These are phyloP conservation scores for Eriocheir sinensis DNA, from an alignment of 1,140 invertebrate species.

Conservation along the genomic window DNA sequence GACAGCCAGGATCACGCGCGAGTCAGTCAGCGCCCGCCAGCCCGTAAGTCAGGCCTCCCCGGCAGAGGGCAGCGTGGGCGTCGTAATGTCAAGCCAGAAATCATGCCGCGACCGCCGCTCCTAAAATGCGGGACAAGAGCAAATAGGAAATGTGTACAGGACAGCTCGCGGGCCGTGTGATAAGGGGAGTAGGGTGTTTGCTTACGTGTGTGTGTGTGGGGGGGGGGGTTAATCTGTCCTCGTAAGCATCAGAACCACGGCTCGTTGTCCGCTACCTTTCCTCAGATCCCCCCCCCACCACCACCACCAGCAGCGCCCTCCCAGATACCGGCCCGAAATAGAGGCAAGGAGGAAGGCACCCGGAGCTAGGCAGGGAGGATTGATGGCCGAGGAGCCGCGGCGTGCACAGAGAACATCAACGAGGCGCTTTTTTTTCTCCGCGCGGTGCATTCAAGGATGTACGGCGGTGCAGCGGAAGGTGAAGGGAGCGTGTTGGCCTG, in stretches of 20 bases:
- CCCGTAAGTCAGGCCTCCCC: background rate
- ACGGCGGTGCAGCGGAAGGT: background rate
- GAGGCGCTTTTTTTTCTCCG: background rate
- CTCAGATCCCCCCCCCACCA: background rate
- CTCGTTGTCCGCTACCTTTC: background rate
- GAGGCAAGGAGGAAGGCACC: background rate
- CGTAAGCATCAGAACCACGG: background rate
- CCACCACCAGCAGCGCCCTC: background rate
- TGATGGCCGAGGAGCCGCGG: background rate
- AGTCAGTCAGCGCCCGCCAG: background rate
- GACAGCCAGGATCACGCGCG: background rate
- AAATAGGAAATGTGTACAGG: background rate
- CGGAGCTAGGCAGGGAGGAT: background rate
- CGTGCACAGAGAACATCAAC: background rate
- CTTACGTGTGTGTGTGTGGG: background rate
- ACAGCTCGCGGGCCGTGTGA: background rate
- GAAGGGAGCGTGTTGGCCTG: background rate
- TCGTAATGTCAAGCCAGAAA: constrained; percentile 12
- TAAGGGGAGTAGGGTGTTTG: constrained; percentile 11
- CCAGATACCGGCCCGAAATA: background rate
- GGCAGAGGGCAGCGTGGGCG: background rate
- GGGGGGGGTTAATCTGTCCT: background rate
- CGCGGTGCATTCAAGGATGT: background rate
- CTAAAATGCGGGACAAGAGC: background rate
- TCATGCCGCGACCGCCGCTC: background rate